Evolutionary conservation across 2,797 vertebrate species (phyloP).

Genomic region (Gymnothorax reevesii): DNA sequence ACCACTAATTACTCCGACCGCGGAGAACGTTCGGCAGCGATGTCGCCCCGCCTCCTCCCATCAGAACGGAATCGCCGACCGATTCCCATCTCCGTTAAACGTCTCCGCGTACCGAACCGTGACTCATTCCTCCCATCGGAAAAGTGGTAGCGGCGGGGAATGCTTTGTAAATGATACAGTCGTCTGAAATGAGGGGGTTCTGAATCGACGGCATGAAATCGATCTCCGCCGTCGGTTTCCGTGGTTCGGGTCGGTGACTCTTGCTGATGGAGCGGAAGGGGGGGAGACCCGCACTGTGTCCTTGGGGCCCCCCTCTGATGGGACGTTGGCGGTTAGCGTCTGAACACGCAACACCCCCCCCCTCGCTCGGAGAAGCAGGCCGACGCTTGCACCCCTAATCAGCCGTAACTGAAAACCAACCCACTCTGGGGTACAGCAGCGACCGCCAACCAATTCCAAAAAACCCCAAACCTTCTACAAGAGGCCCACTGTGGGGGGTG

Average conservation of each 20-base stretch:
- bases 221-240: conserved; percentile 54
- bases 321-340: background rate
- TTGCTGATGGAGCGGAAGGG: background rate
- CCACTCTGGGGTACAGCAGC: background rate
- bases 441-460: background rate
- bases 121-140: conserved; percentile 71
- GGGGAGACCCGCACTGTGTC: background rate
- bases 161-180: conserved; percentile 39
- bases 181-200: conserved; percentile 24
- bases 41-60: background rate
- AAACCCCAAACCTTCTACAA: too few relatives aligned
- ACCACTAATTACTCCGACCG: conserved; percentile 26
- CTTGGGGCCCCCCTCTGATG: background rate
- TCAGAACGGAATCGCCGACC: conserved; percentile 53
- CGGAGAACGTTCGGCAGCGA: conserved; percentile 23
- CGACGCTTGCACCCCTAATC: background rate
- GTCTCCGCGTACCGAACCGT: conserved; percentile 47
- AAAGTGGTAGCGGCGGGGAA: conserved; percentile 50
- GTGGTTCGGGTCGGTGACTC: conserved; percentile 62
- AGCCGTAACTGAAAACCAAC: background rate
- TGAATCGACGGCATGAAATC: conserved; percentile 30
- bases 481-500: too few relatives aligned
- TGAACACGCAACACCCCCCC: background rate
- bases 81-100: conserved; percentile 37
- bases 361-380: background rate